These are phyloP conservation scores for Hydrotaea cyrtoneurina DNA, from an alignment of 2,888 invertebrate species.

Conservation along the genomic window DNA sequence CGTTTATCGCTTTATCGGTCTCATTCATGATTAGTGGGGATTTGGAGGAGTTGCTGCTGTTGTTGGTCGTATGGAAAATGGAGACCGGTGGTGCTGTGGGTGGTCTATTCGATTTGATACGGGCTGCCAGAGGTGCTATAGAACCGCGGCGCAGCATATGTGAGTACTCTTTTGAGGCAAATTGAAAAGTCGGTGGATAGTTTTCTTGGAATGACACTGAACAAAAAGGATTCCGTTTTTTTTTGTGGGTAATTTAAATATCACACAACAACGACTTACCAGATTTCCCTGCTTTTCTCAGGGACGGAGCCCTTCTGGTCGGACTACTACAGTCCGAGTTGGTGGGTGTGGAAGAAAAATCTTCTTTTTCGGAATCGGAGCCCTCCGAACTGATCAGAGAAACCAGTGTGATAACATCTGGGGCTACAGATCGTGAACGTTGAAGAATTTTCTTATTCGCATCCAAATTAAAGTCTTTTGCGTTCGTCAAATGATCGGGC, in stretches of 20 bases:
- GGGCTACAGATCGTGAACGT: conserved; percentile 76
- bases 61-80: conserved; percentile 73
- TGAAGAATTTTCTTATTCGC: conserved; percentile 72
- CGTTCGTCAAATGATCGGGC: conserved; percentile 38
- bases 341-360: conserved; percentile 66
- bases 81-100: conserved; percentile 80
- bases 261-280: conserved; percentile 74
- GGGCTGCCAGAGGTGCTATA: conserved; percentile 79
- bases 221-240: too few species aligned
- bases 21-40: conserved; percentile 53
- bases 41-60: conserved; percentile 12
- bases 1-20: conserved; percentile 24
- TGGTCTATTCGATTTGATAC: conserved; percentile 78
- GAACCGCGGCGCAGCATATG: conserved; percentile 79
- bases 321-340: conserved; percentile 70
- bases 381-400: conserved; percentile 85
- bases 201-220: conserved; percentile 81
- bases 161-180: conserved; percentile 78
- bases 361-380: conserved; percentile 84
- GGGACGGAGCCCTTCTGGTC: conserved; percentile 74
- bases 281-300: conserved; percentile 80
- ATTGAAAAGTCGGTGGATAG: conserved; percentile 77
- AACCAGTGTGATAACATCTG: conserved; percentile 85
- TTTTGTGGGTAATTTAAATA: too few species aligned
- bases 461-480: conserved; percentile 58